Evolutionary conservation across 2,797 vertebrate genomes (phyloP).

Genomic region (Acrocephalus scirpaceus): DNA sequence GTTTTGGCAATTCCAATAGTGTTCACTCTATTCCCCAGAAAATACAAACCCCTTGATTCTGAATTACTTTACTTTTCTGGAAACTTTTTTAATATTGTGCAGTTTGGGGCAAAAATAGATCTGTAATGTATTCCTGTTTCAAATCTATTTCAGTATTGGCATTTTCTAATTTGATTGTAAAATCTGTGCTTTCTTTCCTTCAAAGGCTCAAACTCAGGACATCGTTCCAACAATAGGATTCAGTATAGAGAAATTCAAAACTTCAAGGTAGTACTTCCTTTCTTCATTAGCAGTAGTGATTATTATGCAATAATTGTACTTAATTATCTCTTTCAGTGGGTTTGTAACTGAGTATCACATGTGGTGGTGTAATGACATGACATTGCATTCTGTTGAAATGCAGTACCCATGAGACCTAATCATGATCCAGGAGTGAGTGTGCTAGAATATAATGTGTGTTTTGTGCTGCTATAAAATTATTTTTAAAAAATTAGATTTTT

Average conservation of each 20-base stretch:
- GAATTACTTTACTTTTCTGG: not conserved
- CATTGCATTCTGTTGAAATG: not conserved
- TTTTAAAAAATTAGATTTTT: too few species aligned
- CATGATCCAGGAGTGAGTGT: not conserved
- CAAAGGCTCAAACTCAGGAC: slow-evolving; percentile 94
- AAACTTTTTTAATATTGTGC: not conserved
- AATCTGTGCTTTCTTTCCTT: slow-evolving; percentile 25
- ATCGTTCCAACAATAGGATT: slow-evolving; percentile 99
- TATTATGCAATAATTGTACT: not conserved
- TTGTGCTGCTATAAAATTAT: not conserved
- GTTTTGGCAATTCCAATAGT: not conserved
- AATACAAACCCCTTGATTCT: not conserved
- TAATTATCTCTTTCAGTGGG: not conserved
- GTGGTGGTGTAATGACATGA: not conserved
- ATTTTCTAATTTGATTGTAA: not conserved
- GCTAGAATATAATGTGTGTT: not conserved
- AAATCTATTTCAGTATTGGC: not conserved
- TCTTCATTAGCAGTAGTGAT: not conserved
- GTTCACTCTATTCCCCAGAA: not conserved
- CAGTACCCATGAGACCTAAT: not conserved
- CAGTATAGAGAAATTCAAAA: slow-evolving; percentile 99
- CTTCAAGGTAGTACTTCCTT: slow-evolving; percentile 87
- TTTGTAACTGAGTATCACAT: not conserved
- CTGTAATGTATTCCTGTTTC: not conserved
- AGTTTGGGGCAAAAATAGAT: not conserved